phyloP scores from a whole-genome alignment of 2,113 vertebrate species.

The Dolichallabes microphthalmus region DNA sequence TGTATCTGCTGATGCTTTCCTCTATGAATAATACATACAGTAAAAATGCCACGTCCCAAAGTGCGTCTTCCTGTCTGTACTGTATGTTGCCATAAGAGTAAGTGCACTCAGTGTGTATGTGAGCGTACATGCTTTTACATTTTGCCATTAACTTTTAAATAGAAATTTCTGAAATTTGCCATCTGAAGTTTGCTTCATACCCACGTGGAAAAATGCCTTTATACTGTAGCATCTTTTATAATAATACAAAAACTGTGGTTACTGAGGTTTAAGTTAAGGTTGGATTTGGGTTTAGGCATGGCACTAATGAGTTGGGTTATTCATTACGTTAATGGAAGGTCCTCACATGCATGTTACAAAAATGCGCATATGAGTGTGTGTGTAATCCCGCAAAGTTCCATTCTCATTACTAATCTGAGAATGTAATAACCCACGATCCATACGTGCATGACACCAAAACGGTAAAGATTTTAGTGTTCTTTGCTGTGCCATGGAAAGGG shows the following conservation, averaged over 20 bases:
- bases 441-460: conserved; percentile 50
- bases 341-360: background rate
- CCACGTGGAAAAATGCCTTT: too few relatives aligned
- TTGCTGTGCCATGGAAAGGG: background rate
- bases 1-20: background rate
- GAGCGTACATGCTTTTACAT: background rate
- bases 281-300: conserved; percentile 1
- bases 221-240: background rate
- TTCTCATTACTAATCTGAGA: conserved; percentile 25
- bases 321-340: background rate
- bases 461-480: background rate
- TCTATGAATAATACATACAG: conserved; percentile 8
- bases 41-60: conserved; percentile 11
- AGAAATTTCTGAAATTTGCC: background rate
- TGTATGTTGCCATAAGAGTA: background rate
- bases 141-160: background rate
- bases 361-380: background rate
- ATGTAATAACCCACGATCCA: conserved; percentile 58
- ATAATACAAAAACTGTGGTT: background rate
- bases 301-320: background rate
- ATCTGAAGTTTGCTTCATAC: background rate
- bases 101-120: conserved; percentile 27
- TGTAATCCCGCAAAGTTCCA: background rate
- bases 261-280: background rate
- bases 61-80: background rate